A percentile compares a stretch with the other conserved stretches of the same genome.
These are phyloP conservation scores for Herpetotheres cachinnans DNA, from an alignment of 2,113 vertebrate genomes.

Conservation along the genomic window DNA sequence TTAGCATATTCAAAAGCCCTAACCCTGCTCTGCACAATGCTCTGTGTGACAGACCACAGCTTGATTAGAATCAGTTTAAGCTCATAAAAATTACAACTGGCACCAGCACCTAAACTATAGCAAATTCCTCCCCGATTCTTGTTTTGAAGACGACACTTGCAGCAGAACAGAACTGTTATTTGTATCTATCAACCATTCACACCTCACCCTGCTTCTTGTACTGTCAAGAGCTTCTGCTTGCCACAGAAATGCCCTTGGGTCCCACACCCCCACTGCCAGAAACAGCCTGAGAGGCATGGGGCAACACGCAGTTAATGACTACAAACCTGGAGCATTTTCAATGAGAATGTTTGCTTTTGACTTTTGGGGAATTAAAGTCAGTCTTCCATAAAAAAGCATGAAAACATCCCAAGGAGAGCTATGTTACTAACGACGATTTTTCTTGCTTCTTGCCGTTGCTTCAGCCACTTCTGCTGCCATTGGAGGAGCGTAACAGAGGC, in stretches of 20 bases:
- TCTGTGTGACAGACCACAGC: neutral
- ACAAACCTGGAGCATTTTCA: neutral
- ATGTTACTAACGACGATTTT: neutral
- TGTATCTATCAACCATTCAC: neutral
- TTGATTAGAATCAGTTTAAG: neutral
- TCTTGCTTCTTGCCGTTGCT: neutral
- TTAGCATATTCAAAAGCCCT: neutral
- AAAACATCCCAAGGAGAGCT: neutral
- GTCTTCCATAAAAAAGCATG: neutral
- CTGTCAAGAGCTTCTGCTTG: neutral
- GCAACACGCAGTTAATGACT: neutral
- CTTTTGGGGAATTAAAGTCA: neutral
- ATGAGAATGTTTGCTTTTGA: neutral
- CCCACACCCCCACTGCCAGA: neutral
- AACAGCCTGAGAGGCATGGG: neutral
- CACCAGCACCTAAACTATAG: neutral
- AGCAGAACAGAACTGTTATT: neutral
- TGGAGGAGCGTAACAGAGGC: neutral
- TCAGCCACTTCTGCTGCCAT: neutral
- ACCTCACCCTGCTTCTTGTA: neutral
- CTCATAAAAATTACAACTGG: neutral
- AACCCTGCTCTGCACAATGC: neutral
- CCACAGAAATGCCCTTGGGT: neutral
- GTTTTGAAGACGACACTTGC: neutral
- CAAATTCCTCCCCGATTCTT: neutral